Base-by-base conservation (phyloP, 1,140 invertebrate species). In the Uloborus diversus region DNA sequence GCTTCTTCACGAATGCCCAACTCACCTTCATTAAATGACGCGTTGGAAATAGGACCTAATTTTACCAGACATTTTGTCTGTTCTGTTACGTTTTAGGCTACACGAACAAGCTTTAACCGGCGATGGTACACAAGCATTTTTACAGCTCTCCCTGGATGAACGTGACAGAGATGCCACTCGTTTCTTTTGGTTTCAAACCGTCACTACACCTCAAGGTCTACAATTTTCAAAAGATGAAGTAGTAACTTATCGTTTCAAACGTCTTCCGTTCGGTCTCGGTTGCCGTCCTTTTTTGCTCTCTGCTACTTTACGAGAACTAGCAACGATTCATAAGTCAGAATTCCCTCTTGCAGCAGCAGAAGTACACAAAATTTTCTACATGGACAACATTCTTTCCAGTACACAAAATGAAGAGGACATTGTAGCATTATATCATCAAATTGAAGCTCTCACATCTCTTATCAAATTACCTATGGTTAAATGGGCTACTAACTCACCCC, bases 251-350 rank as follows among this genome's bases (percentile, higher is more conserved):
- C 13, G 65, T 14, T 68, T 68, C 30, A 51, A 35, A 28, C 37
- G 61, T 37, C 25, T 64, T 23, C 61, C 61, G 37, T 68, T 68
- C 30, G 37, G 42, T 27, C 65, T 68, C n/a, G 51, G 7, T 68
- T 49, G 37, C 35, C 47, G 35, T 68, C 65, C 42, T 3, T 68
- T 68, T 51, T 51, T 68, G n/a, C 47, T 68, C 25, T 49, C 2
- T 28, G 65, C 28, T 68, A 9, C 65, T 2, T 25, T 23, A 64
- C 61, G 61, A 35, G 61, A 64, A 64, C 37, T 64, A 23, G 61
- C 61, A 35, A 23, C 32, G 20, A 64, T 17, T 27, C 56, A 57
- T 57, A 4, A 27, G 23, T 7, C 56, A 57, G 32, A 35, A 64
- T 64, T 35, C n/a, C 32, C 61, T 9, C 33, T 23, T 64, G 61